Evolutionary conservation across 2,797 vertebrate genomes (phyloP).

Genomic region (Calcarius lapponicus): DNA sequence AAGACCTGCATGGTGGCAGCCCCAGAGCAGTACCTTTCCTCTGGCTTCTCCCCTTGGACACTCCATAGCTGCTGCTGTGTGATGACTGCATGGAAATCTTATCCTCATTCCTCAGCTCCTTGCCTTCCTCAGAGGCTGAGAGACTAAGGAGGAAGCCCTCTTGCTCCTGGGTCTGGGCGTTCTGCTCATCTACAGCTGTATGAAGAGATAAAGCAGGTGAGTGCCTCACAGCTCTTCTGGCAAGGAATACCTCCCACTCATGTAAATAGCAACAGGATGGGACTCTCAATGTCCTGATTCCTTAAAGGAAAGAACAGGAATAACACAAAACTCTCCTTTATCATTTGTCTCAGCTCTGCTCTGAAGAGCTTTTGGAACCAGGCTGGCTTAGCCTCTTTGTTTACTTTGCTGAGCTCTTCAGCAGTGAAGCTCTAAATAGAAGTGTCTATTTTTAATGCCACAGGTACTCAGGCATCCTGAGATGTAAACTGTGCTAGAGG

Average conservation of each 20-base stretch:
- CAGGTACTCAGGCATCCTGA: background rate
- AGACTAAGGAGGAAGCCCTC: conserved; percentile 81
- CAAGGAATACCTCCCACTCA: background rate
- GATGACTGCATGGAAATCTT: conserved; percentile 77
- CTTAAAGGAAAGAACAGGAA: background rate
- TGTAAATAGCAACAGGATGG: background rate
- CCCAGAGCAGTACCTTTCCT: conserved; percentile 75
- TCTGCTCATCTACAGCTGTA: conserved; percentile 96
- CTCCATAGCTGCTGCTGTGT: conserved; percentile 69
- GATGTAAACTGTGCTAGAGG: background rate
- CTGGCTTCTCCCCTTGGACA: conserved; percentile 71
- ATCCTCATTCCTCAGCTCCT: conserved; percentile 77
- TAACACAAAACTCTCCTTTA: background rate
- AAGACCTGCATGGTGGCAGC: background rate
- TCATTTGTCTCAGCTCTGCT: background rate
- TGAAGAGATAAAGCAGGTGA: background rate
- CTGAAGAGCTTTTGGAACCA: background rate
- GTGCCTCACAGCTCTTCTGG: background rate
- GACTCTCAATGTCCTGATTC: background rate
- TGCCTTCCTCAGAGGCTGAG: conserved; percentile 73
- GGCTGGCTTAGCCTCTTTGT: background rate
- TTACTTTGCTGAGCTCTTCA: background rate
- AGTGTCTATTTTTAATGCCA: background rate
- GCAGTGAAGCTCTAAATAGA: background rate
- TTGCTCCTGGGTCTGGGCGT: conserved; percentile 89